Base-by-base conservation (phyloP, 2,113 vertebrate genomes). In the Campylomormyrus numenius region DNA sequence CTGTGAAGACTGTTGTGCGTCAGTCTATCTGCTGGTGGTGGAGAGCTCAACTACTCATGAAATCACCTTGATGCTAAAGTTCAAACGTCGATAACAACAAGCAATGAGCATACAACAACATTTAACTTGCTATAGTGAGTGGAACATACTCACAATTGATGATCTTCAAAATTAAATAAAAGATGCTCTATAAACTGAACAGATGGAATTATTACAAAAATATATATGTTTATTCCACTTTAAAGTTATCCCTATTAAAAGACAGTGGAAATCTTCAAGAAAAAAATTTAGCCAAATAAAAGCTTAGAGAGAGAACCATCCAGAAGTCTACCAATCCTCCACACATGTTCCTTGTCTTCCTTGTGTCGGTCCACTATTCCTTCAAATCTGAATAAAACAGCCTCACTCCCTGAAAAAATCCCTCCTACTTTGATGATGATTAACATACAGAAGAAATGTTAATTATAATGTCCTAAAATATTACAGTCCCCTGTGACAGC, bases 381-480 rank as follows among this genome's bases (percentile, higher is more conserved):
- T 11, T 58, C 39, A 46, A 89, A 89, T 58, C 50, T 39, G 70
- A 46, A 27, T 42, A 84, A 53, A 35, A 88, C 17, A 66, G 53
- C 52, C 9, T 58, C 53, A 46, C 35, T 58, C 52, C 31, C 35
- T 19, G 74, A 80, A 42, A 80, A 87, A 53, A 87, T 39, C 85
- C 50, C 85, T 46, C 49, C 49, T 50, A 48, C 48, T 46, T 35
- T n/a, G n/a, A 31, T 66, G 45, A 56, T 42, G 74, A 83, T 83
- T 48, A 89, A 83, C 45, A 17, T 83, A n/a, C 50, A 84, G 48
- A 84, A 45, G 49, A 56, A 89, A 87, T 87, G 85, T 35, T 35
- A 42, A 42, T 89, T 24, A 49, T 53, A 19, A 52, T 89, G 31
- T 56, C 77, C 88, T 83, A 84, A 89, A 89, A 89, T 66, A 49